phyloP scores from a whole-genome alignment of 2,113 vertebrate species.

The Platysternon megacephalum region DNA sequence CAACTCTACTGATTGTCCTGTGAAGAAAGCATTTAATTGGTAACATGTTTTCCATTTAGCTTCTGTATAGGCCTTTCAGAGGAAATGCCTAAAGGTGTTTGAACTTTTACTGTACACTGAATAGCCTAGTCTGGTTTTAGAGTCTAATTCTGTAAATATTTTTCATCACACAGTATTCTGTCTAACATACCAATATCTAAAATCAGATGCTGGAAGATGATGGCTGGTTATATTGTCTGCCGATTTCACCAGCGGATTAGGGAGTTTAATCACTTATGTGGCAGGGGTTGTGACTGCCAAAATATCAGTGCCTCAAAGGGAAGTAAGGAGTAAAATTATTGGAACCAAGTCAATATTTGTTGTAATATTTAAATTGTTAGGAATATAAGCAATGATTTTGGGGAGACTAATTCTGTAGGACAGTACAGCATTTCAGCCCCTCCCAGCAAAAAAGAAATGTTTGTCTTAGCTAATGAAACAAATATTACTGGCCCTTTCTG shows the following conservation, averaged over 20 bases:
- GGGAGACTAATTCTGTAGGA: neutral
- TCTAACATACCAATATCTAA: conserved; percentile 46
- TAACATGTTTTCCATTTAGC: conserved; percentile 41
- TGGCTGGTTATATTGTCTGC: conserved; percentile 53
- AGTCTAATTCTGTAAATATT: conserved; percentile 62
- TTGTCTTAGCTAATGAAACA: neutral
- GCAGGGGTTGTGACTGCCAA: conserved; percentile 33
- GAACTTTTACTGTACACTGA: conserved; percentile 65
- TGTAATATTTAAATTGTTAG: conserved; percentile 26
- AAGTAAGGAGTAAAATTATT: conserved; percentile 9
- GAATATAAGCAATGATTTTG: neutral
- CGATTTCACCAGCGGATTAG: conserved; percentile 26
- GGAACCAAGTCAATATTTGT: neutral
- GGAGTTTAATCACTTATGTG: conserved; percentile 11
- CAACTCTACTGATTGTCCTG: conserved; percentile 69
- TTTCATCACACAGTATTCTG: conserved; percentile 63
- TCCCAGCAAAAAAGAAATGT: neutral
- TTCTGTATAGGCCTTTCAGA: conserved; percentile 62
- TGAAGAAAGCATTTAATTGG: conserved; percentile 72
- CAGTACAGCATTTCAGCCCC: neutral
- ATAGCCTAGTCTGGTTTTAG: conserved; percentile 63
- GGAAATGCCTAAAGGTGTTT: conserved; percentile 52
- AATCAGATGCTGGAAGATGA: conserved; percentile 56
- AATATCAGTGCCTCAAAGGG: conserved; percentile 62
- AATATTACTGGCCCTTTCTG: neutral